Conservation (phyloP, 2,113 vertebrate species). For the Physeter macrocephalus region DNA sequence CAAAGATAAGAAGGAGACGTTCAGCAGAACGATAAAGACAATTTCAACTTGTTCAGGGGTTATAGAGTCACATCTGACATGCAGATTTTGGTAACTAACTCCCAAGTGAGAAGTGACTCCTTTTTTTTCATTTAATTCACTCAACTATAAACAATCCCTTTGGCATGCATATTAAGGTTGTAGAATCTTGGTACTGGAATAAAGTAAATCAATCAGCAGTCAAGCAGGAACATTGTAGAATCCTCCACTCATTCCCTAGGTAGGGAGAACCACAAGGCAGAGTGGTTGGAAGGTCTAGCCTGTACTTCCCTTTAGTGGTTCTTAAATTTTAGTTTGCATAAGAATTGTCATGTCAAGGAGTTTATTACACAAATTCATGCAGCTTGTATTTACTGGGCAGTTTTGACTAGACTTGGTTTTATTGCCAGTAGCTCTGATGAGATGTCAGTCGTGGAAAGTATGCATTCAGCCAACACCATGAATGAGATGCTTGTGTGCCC, state of each 20-base stretch:
- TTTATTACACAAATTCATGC: neutral
- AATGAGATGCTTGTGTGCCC: neutral
- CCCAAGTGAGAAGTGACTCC: neutral
- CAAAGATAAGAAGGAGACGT: neutral
- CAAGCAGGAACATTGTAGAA: neutral
- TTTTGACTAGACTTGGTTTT: neutral
- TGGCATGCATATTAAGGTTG: neutral
- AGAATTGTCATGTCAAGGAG: neutral
- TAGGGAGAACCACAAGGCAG: neutral
- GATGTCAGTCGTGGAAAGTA: neutral
- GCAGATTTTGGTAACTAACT: neutral
- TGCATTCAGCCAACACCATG: no score
- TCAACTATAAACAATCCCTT: neutral
- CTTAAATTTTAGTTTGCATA: neutral
- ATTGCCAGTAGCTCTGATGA: neutral
- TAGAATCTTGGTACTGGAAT: neutral
- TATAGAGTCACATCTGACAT: neutral
- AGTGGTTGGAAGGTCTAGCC: neutral
- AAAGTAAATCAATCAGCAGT: neutral
- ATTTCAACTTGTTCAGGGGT: neutral
- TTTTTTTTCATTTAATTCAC: neutral
- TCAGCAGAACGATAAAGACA: neutral
- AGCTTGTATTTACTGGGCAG: neutral
- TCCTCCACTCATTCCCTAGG: neutral
- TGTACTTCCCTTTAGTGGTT: neutral